Evolutionary conservation across 2,113 vertebrate species (phyloP), one percentile per base, ranked within the genome.

Genomic region (Panurus biarmicus): DNA sequence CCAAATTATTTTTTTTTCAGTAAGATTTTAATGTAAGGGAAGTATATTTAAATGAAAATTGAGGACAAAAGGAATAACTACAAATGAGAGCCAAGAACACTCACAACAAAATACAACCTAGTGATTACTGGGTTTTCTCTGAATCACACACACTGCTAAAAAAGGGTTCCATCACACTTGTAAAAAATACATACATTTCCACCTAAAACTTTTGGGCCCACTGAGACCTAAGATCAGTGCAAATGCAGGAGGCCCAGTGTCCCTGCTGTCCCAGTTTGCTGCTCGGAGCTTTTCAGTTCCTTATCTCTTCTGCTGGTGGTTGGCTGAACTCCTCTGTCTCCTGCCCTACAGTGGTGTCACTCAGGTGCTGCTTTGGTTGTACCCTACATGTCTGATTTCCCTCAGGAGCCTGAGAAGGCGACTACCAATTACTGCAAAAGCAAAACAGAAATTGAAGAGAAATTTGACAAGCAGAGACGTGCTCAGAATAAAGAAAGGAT

Each of bases 391-490:
- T 53, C 65, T 87, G 73, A 87, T 91, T 94, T 94, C 86, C 91
- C 84, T 81, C 81, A 87, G 93, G 93, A 93, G 66, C 66, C 70
- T 58, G 87, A 75, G 74, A 89, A 93, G 83, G 80, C 0, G 2
- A 78, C 86, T 92, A 85, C 80, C 92, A 94, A 94, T 89, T 93
- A 94, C 86, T 78, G 83, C 57, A 85, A 92, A 90, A 72, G 89
- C 80, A 87, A 95, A 94, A 89, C 87, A 95, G 73, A 90, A 95
- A 84, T 45, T 87, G 77, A 92, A 96, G 70, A 69, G 81, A 94
- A 93, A 95, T 95, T 23, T 94, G 95, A 94, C 85, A 92, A 79
- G 93, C 77, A 82, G 54, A 81, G 79, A 93, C 9, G 20, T 88
- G 92, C 42, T 89, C 87, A 7, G 92, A 93, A 95, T 93, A 80